Evolutionary conservation across 1,140 invertebrate species (phyloP), one percentile per base, ranked within the genome.

Genomic region (Pteromalus puparum): DNA sequence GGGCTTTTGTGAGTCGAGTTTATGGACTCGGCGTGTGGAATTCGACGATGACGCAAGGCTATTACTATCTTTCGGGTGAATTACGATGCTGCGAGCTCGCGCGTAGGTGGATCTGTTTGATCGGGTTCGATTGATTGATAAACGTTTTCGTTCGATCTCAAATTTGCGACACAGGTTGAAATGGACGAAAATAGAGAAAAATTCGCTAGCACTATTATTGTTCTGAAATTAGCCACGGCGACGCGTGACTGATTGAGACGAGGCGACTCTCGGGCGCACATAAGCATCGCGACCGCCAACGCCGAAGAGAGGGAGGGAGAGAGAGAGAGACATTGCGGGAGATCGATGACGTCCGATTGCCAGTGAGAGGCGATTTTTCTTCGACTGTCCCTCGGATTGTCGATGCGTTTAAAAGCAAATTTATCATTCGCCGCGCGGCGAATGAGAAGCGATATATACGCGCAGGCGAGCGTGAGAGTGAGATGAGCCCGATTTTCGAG

Each of bases 331-430:
- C 28, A 73, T 38, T 5, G 72, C 72, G 30, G 34, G 30, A 73
- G 72, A 73, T 73, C 72, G 18, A 73, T 73, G 72, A 73, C 72
- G 72, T 73, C 18, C 30, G 30, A 73, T 73, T 21, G 34, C 72
- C 6, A 73, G 18, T 73, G 30, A 30, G 30, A 73, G 30, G 30
- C 34, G 28, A 73, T 73, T 73, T 73, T 73, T 73, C 72, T 38
- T 21, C 12, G 53, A 73, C 18, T 21, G 30, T 73, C 30, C 21
- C 53, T 73, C 72, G 34, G 21, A 38, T 34, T 73, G 72, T 73
- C 34, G 72, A 73, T 38, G 72, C 12, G 30, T 73, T 73, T 73
- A 73, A 76, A 76, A 48, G 74, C n/a, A 76, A 76, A 76, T 76
- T 26, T 46, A 76, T 76, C 42, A 76, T 76, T 76, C 42, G 72